Evolutionary conservation across 2,113 vertebrate species (phyloP).

Genomic region (Suricata suricatta): DNA sequence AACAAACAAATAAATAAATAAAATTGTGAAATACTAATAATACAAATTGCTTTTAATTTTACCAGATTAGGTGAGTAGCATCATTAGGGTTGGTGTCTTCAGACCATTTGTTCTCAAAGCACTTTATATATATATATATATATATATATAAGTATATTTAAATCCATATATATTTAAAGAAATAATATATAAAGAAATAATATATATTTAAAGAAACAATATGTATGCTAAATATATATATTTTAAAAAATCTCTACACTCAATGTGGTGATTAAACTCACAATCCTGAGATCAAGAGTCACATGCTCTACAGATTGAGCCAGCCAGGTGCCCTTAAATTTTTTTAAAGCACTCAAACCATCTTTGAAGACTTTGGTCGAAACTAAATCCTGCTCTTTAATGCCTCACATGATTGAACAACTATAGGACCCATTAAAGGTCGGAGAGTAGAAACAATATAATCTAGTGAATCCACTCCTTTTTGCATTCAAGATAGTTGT

Average conservation of each 20-base stretch:
- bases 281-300: not conserved
- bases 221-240: too few relatives aligned
- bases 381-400: not conserved
- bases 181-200: too few relatives aligned
- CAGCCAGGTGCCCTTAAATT: not conserved
- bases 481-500: not conserved
- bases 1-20: too few relatives aligned
- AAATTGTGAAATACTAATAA: not conserved
- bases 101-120: not conserved
- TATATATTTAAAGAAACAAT: too few relatives aligned
- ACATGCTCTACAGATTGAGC: not conserved
- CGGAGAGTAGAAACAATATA: not conserved
- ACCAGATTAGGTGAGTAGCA: not conserved
- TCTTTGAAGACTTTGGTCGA: not conserved
- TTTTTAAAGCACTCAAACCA: not conserved
- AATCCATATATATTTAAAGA: too few relatives aligned
- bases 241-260: not conserved
- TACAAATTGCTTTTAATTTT: not conserved
- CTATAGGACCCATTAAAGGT: not conserved
- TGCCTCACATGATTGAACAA: not conserved
- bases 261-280: not conserved
- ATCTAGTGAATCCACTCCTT: not conserved
- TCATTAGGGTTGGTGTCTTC: not conserved
- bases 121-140: not conserved
- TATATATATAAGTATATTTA: too few relatives aligned